phyloP scores from a whole-genome alignment of 2,113 vertebrate species.

The Cervus canadensis region DNA sequence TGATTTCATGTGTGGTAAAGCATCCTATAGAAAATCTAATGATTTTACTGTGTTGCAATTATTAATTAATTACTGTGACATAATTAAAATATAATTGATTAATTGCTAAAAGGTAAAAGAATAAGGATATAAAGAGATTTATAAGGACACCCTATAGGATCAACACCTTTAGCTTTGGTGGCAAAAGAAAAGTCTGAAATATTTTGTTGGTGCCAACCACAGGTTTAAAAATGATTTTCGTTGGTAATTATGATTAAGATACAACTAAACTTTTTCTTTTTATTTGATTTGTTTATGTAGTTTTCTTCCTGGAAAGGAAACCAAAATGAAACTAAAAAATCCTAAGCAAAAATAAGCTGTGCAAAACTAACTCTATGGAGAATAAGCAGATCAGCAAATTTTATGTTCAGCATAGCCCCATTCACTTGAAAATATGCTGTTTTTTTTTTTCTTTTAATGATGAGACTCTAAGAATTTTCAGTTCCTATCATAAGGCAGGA shows the following conservation, averaged over 20 bases:
- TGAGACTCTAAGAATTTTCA: neutral
- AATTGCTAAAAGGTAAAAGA: neutral
- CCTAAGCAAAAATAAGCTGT: neutral
- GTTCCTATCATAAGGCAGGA: neutral
- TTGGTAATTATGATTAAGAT: neutral
- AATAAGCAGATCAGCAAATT: neutral
- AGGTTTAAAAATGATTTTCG: neutral
- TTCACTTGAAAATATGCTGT: neutral
- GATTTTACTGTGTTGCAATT: neutral
- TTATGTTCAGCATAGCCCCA: neutral
- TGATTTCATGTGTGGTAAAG: neutral
- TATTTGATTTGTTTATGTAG: neutral
- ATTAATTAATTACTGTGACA: neutral
- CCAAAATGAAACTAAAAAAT: neutral
- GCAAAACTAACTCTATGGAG: neutral
- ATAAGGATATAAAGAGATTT: neutral
- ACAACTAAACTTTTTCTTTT: neutral
- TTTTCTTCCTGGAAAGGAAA: neutral
- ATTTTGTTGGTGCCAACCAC: neutral
- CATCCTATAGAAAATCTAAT: neutral
- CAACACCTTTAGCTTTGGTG: neutral
- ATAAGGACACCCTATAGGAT: neutral
- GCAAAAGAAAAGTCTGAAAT: neutral
- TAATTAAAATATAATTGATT: neutral
- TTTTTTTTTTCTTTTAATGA: neutral